Evolutionary conservation across 1,140 invertebrate species (phyloP).

Genomic region (Phenacoccus solenopsis): DNA sequence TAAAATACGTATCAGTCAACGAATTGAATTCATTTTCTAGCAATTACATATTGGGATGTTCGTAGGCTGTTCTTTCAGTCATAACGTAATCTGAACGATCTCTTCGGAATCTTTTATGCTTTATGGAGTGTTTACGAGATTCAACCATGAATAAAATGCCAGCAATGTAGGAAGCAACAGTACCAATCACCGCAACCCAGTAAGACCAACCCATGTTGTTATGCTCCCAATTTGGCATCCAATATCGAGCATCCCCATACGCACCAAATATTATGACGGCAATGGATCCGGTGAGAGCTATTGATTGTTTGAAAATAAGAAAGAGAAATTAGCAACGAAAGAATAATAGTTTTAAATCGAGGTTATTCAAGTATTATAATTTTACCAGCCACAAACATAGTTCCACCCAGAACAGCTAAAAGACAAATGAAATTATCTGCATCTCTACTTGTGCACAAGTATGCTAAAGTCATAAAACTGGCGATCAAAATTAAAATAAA

Average conservation of each 20-base stretch:
- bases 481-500: constrained; percentile 63
- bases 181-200: constrained; percentile 66
- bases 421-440: constrained; percentile 63
- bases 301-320: not conserved
- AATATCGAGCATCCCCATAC: constrained; percentile 76
- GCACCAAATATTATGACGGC: constrained; percentile 70
- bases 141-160: constrained; percentile 50
- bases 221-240: constrained; percentile 94
- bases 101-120: constrained; percentile 36
- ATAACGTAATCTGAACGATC: constrained; percentile 22
- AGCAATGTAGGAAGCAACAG: constrained; percentile 21
- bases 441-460: constrained; percentile 60
- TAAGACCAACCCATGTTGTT: constrained; percentile 93
- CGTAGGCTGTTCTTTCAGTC: not conserved
- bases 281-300: constrained; percentile 57
- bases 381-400: constrained; percentile 50
- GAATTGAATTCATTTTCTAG: not conserved
- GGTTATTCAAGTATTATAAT: too few relatives aligned
- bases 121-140: constrained; percentile 56
- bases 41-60: not conserved
- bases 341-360: not conserved
- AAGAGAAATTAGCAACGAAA: not conserved
- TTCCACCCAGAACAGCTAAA: constrained; percentile 54
- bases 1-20: not conserved
- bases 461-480: constrained; percentile 53